These are phyloP conservation scores for Cheilosia grossa DNA, from an alignment of 2,888 invertebrate species.

Conservation along the genomic window DNA sequence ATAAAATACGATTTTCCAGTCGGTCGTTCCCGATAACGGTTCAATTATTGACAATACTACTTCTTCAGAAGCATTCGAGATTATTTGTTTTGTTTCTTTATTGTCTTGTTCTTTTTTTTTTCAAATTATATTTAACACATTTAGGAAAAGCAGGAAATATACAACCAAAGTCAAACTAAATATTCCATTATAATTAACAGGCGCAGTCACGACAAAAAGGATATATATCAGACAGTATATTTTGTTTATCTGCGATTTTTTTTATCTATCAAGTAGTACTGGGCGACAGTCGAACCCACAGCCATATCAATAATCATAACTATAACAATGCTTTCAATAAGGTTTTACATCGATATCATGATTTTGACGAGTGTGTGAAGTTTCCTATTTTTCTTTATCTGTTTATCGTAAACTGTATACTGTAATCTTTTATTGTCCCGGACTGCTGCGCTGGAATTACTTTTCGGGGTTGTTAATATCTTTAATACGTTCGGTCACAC, in stretches of 20 bases:
- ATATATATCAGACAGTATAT: constrained; percentile 34
- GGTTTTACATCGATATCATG: constrained; percentile 50
- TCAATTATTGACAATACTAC: constrained; percentile 57
- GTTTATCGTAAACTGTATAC: constrained; percentile 57
- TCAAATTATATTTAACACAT: not conserved
- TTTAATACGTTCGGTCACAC: too few relatives aligned
- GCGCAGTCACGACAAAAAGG: not conserved
- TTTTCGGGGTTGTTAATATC: constrained; percentile 45
- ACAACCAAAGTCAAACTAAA: constrained; percentile 2
- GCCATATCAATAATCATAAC: constrained; percentile 53
- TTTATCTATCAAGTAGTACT: constrained; percentile 63
- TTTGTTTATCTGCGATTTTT: constrained; percentile 41
- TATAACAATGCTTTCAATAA: constrained; percentile 39
- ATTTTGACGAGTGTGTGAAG: constrained; percentile 36
- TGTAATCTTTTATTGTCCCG: constrained; percentile 54
- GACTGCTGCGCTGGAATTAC: constrained; percentile 38
- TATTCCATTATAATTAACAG: constrained; percentile 4
- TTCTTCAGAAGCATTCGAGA: constrained; percentile 69
- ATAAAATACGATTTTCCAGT: constrained; percentile 62
- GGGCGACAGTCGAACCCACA: constrained; percentile 7
- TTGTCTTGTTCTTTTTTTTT: not conserved
- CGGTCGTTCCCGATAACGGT: constrained; percentile 45
- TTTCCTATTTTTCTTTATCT: constrained; percentile 47
- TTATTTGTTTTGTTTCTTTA: constrained; percentile 43
- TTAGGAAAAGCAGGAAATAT: not conserved